Conservation (phyloP, 2,113 vertebrate genomes). For the Eidolon helvum region DNA sequence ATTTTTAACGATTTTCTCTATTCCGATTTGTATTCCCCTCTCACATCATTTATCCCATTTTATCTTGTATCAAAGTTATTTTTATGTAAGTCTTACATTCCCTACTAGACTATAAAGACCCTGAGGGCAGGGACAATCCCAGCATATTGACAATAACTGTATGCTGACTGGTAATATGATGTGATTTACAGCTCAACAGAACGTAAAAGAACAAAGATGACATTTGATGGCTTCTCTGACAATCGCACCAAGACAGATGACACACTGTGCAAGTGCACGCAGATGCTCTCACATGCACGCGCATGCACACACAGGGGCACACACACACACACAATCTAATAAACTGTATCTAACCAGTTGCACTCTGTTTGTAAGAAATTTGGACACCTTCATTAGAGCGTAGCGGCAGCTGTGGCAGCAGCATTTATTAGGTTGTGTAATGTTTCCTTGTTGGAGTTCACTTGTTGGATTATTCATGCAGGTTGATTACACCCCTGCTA, state of each 20-base stretch:
- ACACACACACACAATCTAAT: no score
- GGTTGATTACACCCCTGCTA: background rate
- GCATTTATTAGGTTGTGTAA: fast-evolving
- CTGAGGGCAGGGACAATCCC: background rate
- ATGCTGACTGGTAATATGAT: background rate
- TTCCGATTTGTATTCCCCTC: background rate
- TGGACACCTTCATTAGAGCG: no score
- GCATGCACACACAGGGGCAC: background rate
- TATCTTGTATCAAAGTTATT: background rate
- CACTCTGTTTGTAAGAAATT: background rate
- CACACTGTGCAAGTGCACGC: no score
- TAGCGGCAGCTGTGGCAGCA: background rate
- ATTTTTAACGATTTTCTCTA: background rate
- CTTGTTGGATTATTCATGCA: background rate
- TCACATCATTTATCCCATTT: background rate
- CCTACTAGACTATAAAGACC: background rate
- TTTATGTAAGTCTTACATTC: background rate
- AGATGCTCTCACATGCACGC: no score
- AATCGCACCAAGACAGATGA: fast-evolving
- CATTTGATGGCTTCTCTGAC: background rate
- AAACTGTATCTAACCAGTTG: background rate
- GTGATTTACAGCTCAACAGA: background rate
- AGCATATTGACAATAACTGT: background rate
- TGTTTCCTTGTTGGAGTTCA: background rate
- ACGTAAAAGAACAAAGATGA: background rate